Evolutionary conservation across 2,797 vertebrate genomes (phyloP).

Genomic region (Amblyraja radiata): DNA sequence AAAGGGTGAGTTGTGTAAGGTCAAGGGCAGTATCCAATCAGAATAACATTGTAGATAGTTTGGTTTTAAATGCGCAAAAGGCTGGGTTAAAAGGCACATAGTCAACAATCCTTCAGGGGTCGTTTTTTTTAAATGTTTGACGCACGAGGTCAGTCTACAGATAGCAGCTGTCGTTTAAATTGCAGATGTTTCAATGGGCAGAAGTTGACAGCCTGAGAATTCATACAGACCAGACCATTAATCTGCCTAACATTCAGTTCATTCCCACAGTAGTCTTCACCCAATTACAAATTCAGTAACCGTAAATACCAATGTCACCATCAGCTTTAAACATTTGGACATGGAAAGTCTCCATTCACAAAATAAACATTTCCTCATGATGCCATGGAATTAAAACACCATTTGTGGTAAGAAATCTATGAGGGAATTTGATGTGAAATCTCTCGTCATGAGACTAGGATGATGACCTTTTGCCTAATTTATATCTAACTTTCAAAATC

Average conservation of each 20-base stretch:
- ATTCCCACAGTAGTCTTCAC: slow-evolving; percentile 17
- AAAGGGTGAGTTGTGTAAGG: neutral
- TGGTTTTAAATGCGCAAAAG: neutral
- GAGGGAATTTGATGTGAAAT: too few relatives aligned
- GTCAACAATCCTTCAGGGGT: neutral
- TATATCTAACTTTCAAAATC: neutral
- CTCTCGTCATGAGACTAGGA: neutral
- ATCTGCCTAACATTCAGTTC: neutral
- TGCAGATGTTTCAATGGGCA: neutral
- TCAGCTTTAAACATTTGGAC: neutral
- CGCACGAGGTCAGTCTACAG: too few relatives aligned
- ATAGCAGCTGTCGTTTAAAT: slow-evolving; percentile 10
- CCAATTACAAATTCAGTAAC: neutral
- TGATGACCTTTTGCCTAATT: neutral
- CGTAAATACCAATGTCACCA: neutral
- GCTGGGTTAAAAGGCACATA: neutral
- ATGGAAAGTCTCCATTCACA: neutral
- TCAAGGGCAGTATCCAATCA: neutral
- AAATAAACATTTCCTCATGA: neutral
- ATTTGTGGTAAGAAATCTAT: neutral
- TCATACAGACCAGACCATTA: neutral
- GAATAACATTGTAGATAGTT: neutral
- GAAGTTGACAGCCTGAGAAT: slow-evolving; percentile 24
- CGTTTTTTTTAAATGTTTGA: neutral
- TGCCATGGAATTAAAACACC: neutral